Evolutionary conservation across 2,888 invertebrate species (phyloP), one percentile per base, ranked within the genome.

Genomic region (Malacosoma neustria): DNA sequence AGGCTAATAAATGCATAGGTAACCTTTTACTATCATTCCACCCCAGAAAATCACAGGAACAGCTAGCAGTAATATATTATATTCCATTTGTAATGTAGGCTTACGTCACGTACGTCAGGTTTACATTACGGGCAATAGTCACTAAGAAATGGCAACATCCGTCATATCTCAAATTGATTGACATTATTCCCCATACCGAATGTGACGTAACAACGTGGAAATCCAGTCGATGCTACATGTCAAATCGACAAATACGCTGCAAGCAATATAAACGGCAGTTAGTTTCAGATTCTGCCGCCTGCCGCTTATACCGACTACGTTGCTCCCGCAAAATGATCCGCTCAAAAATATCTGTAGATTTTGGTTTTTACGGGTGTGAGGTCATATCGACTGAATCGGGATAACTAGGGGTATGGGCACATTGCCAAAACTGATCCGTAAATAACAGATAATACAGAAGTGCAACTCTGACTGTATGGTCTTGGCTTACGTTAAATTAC

Each of bases 401-500:
- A 38, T 22, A 44, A 13, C 36, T 42, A 39, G 42, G 49, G 48
- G 40, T 39, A 45, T 43, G 54, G 79, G 76, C 76, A 51, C 40
- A 37, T 37, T 67, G 76, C 77, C 76, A 77, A 69, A 69, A 67
- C 60, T n/a, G n/a, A n/a, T n/a, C n/a, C n/a, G n/a, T n/a, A n/a
- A n/a, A n/a, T n/a, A n/a, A n/a, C n/a, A n/a, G n/a, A n/a, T n/a
- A n/a, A n/a, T n/a, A n/a, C n/a, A n/a, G n/a, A n/a, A n/a, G n/a
- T n/a, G n/a, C n/a, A n/a, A n/a, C n/a, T n/a, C n/a, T n/a, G n/a
- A n/a, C n/a, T n/a, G n/a, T n/a, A n/a, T n/a, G n/a, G n/a, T n/a
- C n/a, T n/a, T n/a, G n/a, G n/a, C n/a, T n/a, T n/a, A n/a, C n/a
- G n/a, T n/a, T n/a, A n/a, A n/a, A n/a, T n/a, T n/a, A n/a, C n/a